Conservation (phyloP, 1,140 invertebrate genomes). For the Hycleus phaleratus region DNA sequence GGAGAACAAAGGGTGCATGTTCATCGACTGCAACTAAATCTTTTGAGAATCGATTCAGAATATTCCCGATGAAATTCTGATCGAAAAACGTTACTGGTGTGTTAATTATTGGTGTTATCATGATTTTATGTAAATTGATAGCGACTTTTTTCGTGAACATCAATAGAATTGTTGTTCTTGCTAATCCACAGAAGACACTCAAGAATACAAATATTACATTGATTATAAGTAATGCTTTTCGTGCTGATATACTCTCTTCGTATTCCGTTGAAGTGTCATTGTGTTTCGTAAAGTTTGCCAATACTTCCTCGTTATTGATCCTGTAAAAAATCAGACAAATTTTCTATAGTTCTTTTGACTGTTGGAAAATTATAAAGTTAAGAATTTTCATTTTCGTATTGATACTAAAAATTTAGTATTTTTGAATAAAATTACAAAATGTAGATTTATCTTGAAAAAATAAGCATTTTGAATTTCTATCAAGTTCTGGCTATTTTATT, state of each 20-base stretch:
- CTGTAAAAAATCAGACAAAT: neutral
- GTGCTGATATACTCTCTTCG: neutral
- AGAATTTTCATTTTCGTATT: too few relatives aligned
- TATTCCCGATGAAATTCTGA: constrained; percentile 42
- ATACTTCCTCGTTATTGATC: constrained; percentile 5
- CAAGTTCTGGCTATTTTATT: too few relatives aligned
- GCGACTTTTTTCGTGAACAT: constrained; percentile 55
- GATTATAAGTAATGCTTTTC: neutral
- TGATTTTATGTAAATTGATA: constrained; percentile 54
- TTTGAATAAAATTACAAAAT: too few relatives aligned
- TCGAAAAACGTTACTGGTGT: constrained; percentile 62
- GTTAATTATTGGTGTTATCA: constrained; percentile 54
- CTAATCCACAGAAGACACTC: constrained; percentile 1
- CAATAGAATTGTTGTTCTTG: constrained; percentile 40
- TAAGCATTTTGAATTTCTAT: too few relatives aligned
- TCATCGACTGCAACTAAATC: constrained; percentile 60
- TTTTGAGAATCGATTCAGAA: constrained; percentile 56
- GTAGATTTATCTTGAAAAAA: too few relatives aligned
- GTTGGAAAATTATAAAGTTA: neutral
- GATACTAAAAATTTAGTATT: too few relatives aligned
- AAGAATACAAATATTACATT: constrained; percentile 1
- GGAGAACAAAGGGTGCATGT: constrained; percentile 48
- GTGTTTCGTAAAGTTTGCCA: neutral
- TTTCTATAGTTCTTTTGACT: too few relatives aligned
- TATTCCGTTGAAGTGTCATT: neutral